Base-by-base conservation (phyloP, 2,113 vertebrate genomes). In the Nibea coibor region DNA sequence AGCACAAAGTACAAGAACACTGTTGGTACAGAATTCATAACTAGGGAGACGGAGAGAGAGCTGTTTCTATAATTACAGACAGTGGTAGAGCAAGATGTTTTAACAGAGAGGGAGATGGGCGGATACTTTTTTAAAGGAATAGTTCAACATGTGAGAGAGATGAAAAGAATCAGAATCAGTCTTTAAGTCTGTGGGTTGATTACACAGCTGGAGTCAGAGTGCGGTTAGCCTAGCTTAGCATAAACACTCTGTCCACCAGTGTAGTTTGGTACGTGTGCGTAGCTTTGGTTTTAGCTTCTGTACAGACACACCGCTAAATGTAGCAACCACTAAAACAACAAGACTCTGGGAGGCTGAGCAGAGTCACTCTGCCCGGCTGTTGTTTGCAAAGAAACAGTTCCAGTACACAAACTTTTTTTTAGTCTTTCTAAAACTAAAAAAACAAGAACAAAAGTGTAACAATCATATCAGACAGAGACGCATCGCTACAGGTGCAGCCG, bases 1-100 rank as follows among this genome's bases (percentile, higher is more conserved):
- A 74, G 64, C 54, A 62, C 58, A 68, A 68, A 47, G 47, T n/a
- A 39, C 4, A 15, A 48, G 50, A 53, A 53, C 10, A n/a, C 65
- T 51, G 20, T 58, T 39, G 26, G 47, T 51, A 61, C 31, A 53
- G 47, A 42, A 68, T 65, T 58, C 39, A 58, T 59, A 72, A 17
- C 4, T 0, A 42, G 22, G 19, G 12, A 20, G 50, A 22, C 20
- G 16, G 17, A 2, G 57, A 16, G 24, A 47, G 51, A 51, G 45
- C 45, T 67, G 16, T 45, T 48, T 66, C 22, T 48, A 10, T 28
- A 66, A 48, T 66, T 47, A 66, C 43, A 66, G 43, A 28, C 10
- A 48, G 45, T 50, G 45, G 43, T 50, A 4, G 47, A 51, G 17
- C 11, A 3, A 50, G 26, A 68, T 31, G 10, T 4, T n/a, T 67